phyloP scores from a whole-genome alignment of 2,888 invertebrate species.

The Acronicta psi region DNA sequence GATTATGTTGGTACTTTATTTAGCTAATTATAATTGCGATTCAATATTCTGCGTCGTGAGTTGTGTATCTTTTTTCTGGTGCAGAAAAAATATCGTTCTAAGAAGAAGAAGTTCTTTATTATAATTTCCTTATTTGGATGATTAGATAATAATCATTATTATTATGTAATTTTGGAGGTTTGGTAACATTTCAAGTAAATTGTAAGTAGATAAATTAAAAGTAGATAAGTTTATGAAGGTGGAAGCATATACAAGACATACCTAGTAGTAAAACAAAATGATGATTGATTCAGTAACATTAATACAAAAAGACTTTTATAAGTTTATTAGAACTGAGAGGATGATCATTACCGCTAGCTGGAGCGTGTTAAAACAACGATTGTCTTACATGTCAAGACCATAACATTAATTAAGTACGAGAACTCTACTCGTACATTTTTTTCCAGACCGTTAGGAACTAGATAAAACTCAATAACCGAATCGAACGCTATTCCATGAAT shows the following conservation, averaged over 20 bases:
- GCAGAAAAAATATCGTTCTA: neutral
- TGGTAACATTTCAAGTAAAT: neutral
- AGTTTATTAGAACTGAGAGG: neutral
- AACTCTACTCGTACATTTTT: slow-evolving; percentile 21
- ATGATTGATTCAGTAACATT: too few relatives aligned
- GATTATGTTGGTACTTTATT: neutral
- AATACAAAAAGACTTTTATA: neutral
- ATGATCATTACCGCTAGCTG: slow-evolving; percentile 8
- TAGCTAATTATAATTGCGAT: slow-evolving; percentile 12
- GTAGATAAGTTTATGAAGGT: too few relatives aligned
- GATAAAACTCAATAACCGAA: slow-evolving; percentile 69
- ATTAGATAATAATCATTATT: slow-evolving; percentile 26
- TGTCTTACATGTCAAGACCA: slow-evolving; percentile 9
- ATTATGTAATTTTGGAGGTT: neutral
- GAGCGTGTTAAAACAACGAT: slow-evolving; percentile 19
- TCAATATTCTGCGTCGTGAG: slow-evolving; percentile 8
- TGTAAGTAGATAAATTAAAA: too few relatives aligned
- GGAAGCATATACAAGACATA: neutral
- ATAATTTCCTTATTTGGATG: slow-evolving; percentile 45
- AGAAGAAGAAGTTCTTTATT: slow-evolving; percentile 27
- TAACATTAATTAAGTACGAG: slow-evolving; percentile 39
- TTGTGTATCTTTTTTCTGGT: slow-evolving; percentile 6
- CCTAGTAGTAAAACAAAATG: too few relatives aligned
- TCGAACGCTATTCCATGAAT: slow-evolving; percentile 63
- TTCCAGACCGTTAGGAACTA: slow-evolving; percentile 69